Base-by-base conservation (phyloP, 1,140 invertebrate species). In the Leptinotarsa defecta region DNA sequence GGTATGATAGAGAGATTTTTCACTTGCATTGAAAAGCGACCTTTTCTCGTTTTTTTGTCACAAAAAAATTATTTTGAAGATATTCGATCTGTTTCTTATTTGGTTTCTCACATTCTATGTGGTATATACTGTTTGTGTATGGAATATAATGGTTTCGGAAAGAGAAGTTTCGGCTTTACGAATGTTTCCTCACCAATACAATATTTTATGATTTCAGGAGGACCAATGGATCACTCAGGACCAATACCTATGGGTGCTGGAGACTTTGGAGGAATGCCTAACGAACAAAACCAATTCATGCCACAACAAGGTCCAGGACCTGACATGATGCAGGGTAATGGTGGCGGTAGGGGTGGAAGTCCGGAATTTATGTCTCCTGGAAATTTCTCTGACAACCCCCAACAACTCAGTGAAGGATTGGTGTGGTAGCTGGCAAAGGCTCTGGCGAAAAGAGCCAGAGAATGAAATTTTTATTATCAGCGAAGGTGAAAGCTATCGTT, bases 361-460 rank as follows among this genome's bases (percentile, higher is more conserved):
- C 87, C 87, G 34, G 87, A 88, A 81, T 88, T 88, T 78, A 87
- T 88, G 86, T 85, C 84, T 62, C 83, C 87, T 71, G 89, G 89
- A 78, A 90, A 89, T 76, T 92, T 92, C 83, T 90, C 91, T 74
- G 91, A 85, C 64, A 84, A 92, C 86, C 90, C 90, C 74, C 91
- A 91, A 86, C 90, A 92, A 86, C 88, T 92, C 85, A 93, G 90
- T 86, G 91, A 92, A 85, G 90, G 90, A 72, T 88, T 92, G 80
- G 91, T 92, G 87, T 92, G 91, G 91, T 93, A 91, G 85, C 84
- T 85, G 81, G 85, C 84, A 75, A 85, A 84, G 78, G 83, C 84
- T 81, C 81, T 84, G 81, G 84, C 81, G 75, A 85, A 85, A 78
- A 81, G 84, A 74, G 84, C 84, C 83, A 83, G 84, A 79, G 83